Conservation (phyloP, 2,797 vertebrate species). For the Saxicola maurus region DNA sequence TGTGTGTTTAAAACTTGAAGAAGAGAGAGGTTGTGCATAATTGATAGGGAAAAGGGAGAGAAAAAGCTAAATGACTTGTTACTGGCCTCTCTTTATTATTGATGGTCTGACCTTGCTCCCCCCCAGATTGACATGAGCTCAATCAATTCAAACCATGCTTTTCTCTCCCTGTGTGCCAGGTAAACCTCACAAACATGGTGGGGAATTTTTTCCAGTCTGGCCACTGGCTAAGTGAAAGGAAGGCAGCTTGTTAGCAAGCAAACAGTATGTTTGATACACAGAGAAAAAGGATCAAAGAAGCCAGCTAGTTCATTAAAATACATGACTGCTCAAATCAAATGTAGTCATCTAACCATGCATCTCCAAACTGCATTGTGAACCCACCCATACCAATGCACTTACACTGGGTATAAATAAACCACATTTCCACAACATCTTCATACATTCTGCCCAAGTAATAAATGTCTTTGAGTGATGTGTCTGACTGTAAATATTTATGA, state of each 20-base stretch:
- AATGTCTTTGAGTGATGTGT: slow-evolving; percentile 36
- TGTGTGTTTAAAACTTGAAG: background rate
- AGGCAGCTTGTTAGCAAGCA: background rate
- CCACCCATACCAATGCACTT: background rate
- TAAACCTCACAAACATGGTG: background rate
- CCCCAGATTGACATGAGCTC: background rate
- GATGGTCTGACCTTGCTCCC: background rate
- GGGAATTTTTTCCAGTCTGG: background rate
- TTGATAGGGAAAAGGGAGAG: background rate
- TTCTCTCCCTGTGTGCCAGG: background rate
- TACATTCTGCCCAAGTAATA: slow-evolving; percentile 29
- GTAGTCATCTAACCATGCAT: background rate
- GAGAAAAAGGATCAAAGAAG: background rate
- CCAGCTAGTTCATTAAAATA: slow-evolving; percentile 44
- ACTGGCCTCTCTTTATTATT: background rate
- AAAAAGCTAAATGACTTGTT: background rate
- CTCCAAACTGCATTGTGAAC: background rate
- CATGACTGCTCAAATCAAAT: background rate
- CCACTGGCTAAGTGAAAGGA: background rate
- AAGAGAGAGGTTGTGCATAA: background rate
- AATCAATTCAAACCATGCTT: background rate
- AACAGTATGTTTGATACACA: background rate
- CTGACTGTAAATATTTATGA: slow-evolving; percentile 65
- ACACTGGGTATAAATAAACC: background rate
- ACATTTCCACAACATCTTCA: background rate